These are phyloP conservation scores for Syngnathus typhle DNA, from an alignment of 2,113 vertebrate species.

Conservation along the genomic window DNA sequence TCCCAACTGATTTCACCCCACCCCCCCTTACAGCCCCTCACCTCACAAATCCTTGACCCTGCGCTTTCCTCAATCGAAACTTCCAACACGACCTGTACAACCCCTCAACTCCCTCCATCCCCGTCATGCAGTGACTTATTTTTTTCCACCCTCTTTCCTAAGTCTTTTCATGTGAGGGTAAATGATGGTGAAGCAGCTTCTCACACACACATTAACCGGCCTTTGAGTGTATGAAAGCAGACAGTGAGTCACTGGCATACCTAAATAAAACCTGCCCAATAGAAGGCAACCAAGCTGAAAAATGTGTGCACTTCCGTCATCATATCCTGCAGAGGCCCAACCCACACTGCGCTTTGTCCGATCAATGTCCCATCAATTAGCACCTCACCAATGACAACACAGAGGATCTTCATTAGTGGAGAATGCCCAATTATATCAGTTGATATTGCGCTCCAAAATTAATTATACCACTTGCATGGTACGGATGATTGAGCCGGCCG, in stretches of 20 bases:
- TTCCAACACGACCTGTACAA: constrained; percentile 66
- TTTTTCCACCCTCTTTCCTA: neutral
- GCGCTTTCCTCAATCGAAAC: constrained; percentile 61
- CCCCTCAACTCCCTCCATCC: constrained; percentile 43
- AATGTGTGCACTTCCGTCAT: constrained; percentile 47
- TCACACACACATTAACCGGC: constrained; percentile 14
- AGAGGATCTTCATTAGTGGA: constrained; percentile 76
- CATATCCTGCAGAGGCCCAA: constrained; percentile 51
- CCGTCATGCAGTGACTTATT: constrained; percentile 22
- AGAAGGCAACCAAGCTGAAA: constrained; percentile 35
- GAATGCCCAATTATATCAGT: constrained; percentile 78
- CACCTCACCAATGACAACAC: constrained; percentile 70
- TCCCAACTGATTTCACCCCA: constrained; percentile 71
- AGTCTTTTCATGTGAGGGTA: constrained; percentile 31
- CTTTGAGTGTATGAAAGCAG: constrained; percentile 23
- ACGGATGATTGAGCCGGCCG: constrained; percentile 70
- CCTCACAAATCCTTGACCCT: constrained; percentile 57
- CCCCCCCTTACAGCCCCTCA: constrained; percentile 54
- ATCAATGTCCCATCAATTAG: constrained; percentile 68
- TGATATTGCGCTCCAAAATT: constrained; percentile 78
- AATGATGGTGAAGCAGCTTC: constrained; percentile 11
- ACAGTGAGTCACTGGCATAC: constrained; percentile 32
- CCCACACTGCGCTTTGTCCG: constrained; percentile 22
- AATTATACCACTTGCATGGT: constrained; percentile 74
- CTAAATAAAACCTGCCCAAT: constrained; percentile 44